These are phyloP conservation scores for Eupelmus urozonus DNA, from an alignment of 2,888 invertebrate genomes.

Conservation along the genomic window DNA sequence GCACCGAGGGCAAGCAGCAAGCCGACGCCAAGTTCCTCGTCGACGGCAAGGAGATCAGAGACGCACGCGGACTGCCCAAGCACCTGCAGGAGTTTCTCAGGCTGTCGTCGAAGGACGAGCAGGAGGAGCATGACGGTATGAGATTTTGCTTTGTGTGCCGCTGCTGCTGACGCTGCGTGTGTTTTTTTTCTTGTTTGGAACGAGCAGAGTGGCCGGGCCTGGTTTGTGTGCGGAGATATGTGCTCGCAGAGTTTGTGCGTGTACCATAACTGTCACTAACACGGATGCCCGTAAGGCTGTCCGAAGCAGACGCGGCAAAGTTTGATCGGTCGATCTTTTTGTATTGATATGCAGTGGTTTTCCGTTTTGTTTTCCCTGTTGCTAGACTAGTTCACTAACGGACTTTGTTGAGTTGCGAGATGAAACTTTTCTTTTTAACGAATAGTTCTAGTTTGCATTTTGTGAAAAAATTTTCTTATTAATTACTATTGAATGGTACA, in stretches of 20 bases:
- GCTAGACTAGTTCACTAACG: conserved; percentile 23
- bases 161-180: neutral
- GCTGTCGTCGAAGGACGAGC: conserved; percentile 77
- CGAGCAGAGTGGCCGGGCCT: no score
- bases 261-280: conserved; percentile 35
- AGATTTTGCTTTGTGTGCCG: conserved; percentile 56
- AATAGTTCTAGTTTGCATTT: no score
- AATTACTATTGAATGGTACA: no score
- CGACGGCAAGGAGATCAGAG: conserved; percentile 82
- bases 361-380: conserved; percentile 15
- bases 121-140: conserved; percentile 77
- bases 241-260: conserved; percentile 18
- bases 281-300: neutral
- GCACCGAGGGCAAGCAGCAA: conserved; percentile 58
- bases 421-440: no score
- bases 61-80: conserved; percentile 83
- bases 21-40: conserved; percentile 80
- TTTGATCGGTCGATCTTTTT: conserved; percentile 7
- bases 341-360: conserved; percentile 8
- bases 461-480: no score
- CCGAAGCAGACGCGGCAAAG: neutral
- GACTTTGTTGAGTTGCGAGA: no score
- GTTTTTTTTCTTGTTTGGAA: no score
- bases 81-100: conserved; percentile 89
- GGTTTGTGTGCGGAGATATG: conserved; percentile 20